These are phyloP conservation scores for Chydorus sphaericus DNA, from an alignment of 2,888 invertebrate species.

Conservation along the genomic window DNA sequence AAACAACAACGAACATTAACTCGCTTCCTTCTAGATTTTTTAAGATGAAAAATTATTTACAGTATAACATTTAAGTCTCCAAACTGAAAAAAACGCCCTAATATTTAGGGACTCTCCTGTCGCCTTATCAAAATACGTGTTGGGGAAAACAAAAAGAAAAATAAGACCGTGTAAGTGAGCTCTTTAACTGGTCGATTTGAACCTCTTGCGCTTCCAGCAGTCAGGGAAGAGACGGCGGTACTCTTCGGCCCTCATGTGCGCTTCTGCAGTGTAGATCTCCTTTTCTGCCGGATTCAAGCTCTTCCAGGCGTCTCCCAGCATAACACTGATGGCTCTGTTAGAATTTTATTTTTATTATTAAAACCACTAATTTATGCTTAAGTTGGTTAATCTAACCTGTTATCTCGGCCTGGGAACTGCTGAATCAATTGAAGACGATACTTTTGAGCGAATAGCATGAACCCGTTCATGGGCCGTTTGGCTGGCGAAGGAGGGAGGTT, in stretches of 20 bases:
- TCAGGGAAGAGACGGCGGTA: conserved; percentile 34
- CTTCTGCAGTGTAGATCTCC: conserved; percentile 29
- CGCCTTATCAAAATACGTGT: not conserved
- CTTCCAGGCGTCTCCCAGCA: conserved; percentile 36
- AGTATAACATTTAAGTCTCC: not conserved
- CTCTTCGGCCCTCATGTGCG: conserved; percentile 32
- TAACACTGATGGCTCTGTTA: conserved; percentile 34
- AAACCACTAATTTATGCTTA: not conserved
- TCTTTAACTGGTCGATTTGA: conserved; percentile 25
- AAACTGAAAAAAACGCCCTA: not conserved
- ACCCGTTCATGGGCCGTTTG: conserved; percentile 38
- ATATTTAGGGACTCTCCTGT: not conserved
- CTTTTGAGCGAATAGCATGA: conserved; percentile 36
- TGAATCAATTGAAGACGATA: conserved; percentile 33
- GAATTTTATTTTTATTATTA: not conserved
- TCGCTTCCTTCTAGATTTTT: not conserved
- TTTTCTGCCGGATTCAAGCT: conserved; percentile 28
- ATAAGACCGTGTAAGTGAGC: not conserved
- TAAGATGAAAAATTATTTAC: not conserved
- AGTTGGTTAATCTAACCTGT: conserved; percentile 28
- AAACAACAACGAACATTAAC: not conserved
- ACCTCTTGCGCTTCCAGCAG: conserved; percentile 36
- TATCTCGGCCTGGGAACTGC: conserved; percentile 35
- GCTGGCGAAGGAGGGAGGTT: conserved; percentile 17
- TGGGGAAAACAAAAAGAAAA: not conserved